phyloP scores from a whole-genome alignment of 2,113 vertebrate species.

The Turnix velox region DNA sequence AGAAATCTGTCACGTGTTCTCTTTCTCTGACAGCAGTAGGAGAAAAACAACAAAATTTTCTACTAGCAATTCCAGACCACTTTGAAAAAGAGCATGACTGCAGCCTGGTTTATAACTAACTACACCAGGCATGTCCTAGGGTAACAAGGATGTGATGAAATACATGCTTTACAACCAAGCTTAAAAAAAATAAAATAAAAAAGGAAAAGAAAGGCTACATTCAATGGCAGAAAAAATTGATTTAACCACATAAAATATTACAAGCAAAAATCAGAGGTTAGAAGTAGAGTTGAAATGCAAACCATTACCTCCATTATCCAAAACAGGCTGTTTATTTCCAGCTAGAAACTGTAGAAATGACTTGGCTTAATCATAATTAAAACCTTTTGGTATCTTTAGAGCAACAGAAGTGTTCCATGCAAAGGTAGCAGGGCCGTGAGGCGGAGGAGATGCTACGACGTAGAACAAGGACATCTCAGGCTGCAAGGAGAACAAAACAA shows the following conservation, averaged over 20 bases:
- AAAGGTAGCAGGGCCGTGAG: slow-evolving; percentile 19
- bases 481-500: slow-evolving; percentile 25
- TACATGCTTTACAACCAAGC: background rate
- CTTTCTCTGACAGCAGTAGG: background rate
- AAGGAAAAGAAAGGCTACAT: background rate
- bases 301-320: slow-evolving; percentile 62
- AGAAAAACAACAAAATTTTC: background rate
- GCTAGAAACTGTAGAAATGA: background rate
- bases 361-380: slow-evolving; percentile 58
- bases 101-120: background rate
- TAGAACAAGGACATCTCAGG: background rate
- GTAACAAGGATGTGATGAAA: slow-evolving; percentile 35
- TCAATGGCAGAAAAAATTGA: slow-evolving; percentile 64
- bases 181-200: background rate
- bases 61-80: background rate
- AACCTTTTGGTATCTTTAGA: slow-evolving; percentile 69
- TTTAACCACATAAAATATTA: slow-evolving; percentile 61
- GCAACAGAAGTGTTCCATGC: slow-evolving; percentile 18
- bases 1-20: rapidly evolving
- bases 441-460: background rate
- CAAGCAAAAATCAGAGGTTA: slow-evolving; percentile 64
- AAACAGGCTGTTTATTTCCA: slow-evolving; percentile 42
- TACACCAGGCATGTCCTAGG: slow-evolving; percentile 31
- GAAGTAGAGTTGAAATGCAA: slow-evolving; percentile 56
- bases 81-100: background rate